These are phyloP conservation scores for Tyrophagus putrescentiae DNA, from an alignment of 1,140 invertebrate species.

Conservation along the genomic window DNA sequence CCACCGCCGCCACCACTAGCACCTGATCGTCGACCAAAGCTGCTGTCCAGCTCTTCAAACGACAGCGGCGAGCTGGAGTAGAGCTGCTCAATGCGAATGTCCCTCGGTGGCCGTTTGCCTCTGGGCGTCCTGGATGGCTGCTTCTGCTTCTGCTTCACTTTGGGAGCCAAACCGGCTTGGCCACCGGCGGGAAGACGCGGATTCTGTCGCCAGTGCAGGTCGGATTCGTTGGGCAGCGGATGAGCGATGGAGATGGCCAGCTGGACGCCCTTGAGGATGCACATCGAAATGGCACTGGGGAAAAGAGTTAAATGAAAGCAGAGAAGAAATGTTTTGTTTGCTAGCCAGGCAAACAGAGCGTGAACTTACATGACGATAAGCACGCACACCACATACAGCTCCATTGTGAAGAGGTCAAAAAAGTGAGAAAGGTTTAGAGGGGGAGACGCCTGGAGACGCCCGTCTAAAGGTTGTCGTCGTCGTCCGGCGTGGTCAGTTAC, in stretches of 20 bases:
- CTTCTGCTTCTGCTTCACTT: constrained; percentile 6
- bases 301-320: not conserved
- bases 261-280: constrained; percentile 19
- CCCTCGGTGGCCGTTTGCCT: not conserved
- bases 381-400: constrained; percentile 21
- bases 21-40: constrained; percentile 12
- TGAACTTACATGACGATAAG: constrained; percentile 18
- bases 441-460: no score
- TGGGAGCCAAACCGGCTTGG: not conserved
- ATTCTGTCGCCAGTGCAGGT: constrained; percentile 13
- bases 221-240: constrained; percentile 13
- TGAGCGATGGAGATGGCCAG: constrained; percentile 13
- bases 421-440: no score
- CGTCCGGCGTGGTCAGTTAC: no score
- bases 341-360: not conserved
- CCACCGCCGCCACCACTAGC: no score
- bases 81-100: not conserved
- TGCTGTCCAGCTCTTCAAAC: constrained; percentile 5
- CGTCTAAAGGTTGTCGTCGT: no score
- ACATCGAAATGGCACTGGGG: constrained; percentile 11
- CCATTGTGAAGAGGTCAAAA: no score
- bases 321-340: not conserved
- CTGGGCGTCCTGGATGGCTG: not conserved
- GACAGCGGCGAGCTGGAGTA: constrained; percentile 13
- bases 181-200: constrained; percentile 5